phyloP scores from a whole-genome alignment of 2,888 invertebrate species.

The Parnassius mnemosyne region DNA sequence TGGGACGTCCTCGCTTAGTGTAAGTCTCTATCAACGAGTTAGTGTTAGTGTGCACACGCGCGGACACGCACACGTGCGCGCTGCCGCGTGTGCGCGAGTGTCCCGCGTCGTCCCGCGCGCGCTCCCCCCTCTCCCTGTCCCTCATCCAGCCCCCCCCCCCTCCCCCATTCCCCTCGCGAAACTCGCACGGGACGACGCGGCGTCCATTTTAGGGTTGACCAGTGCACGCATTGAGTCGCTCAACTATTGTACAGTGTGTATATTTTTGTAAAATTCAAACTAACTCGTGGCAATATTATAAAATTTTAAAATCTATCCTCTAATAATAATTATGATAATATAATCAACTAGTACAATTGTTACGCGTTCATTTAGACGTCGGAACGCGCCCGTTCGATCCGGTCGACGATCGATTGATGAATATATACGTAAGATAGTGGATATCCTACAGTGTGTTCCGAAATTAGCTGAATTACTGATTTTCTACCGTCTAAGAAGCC shows the following conservation, averaged over 20 bases:
- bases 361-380: slow-evolving; percentile 42
- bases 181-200: slow-evolving; percentile 24
- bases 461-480: background rate
- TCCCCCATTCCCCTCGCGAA: slow-evolving; percentile 10
- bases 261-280: slow-evolving; percentile 78
- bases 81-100: no score
- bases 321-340: slow-evolving; percentile 50
- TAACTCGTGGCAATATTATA: slow-evolving; percentile 76
- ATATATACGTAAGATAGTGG: slow-evolving; percentile 2
- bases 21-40: slow-evolving; percentile 77
- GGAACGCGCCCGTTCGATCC: slow-evolving; percentile 29
- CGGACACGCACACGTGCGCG: background rate
- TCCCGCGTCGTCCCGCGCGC: no score
- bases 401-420: slow-evolving; percentile 13
- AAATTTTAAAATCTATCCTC: slow-evolving; percentile 67
- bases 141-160: no score
- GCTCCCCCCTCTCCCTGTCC: no score
- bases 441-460: background rate
- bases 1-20: slow-evolving; percentile 30
- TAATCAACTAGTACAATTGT: slow-evolving; percentile 65
- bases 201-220: slow-evolving; percentile 47
- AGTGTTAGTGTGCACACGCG: slow-evolving; percentile 52
- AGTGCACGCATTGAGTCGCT: slow-evolving; percentile 63
- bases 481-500: background rate
- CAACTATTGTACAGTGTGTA: slow-evolving; percentile 77